These are phyloP conservation scores for Protaetia brevitarsis DNA, from an alignment of 1,140 invertebrate genomes.

Conservation along the genomic window DNA sequence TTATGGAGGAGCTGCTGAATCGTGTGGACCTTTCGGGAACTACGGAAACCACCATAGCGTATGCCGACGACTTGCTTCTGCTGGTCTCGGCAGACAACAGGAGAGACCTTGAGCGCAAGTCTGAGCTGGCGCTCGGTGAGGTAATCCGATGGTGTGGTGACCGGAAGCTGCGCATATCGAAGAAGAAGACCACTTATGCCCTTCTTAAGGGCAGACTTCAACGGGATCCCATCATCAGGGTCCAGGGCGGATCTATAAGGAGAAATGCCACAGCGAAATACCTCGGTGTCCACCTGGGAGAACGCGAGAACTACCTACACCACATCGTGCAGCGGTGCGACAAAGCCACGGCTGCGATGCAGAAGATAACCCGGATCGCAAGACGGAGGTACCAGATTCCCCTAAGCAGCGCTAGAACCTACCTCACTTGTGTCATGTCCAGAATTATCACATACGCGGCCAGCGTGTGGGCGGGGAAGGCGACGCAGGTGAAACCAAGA, in stretches of 20 bases:
- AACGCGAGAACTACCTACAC: not conserved
- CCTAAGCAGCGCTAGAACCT: not conserved
- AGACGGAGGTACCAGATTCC: not conserved
- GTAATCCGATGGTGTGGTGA: not conserved
- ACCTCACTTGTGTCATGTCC: not conserved
- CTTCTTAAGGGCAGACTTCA: not conserved
- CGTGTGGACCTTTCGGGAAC: not conserved
- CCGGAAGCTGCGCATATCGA: not conserved
- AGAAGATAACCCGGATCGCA: not conserved
- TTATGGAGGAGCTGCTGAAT: not conserved
- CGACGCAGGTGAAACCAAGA: not conserved
- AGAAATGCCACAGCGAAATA: not conserved
- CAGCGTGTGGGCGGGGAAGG: conserved; percentile 1
- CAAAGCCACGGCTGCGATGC: not conserved
- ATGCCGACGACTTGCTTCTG: conserved; percentile 20
- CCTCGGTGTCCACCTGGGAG: not conserved
- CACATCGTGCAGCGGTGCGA: not conserved
- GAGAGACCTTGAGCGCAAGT: not conserved
- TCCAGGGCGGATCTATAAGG: not conserved
- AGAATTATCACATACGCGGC: not conserved
- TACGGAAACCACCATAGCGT: not conserved
- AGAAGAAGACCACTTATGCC: not conserved
- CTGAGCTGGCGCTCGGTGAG: not conserved
- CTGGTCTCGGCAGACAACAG: not conserved
- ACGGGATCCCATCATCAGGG: not conserved